Evolutionary conservation across 2,113 vertebrate genomes (phyloP).

Genomic region (Apteryx mantelli): DNA sequence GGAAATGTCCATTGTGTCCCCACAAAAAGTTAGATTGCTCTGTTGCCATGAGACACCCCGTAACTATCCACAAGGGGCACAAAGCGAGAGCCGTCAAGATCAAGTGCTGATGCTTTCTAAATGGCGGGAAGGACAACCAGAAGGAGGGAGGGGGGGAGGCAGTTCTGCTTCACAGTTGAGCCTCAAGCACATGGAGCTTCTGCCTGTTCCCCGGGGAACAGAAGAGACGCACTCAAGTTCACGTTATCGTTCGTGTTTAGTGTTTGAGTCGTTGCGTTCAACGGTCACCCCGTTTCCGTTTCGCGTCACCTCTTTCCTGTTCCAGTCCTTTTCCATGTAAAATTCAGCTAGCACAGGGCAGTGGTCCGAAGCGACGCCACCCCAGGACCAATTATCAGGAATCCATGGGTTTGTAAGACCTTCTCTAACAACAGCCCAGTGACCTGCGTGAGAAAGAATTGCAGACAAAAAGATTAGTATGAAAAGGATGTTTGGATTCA

Average conservation of each 20-base stretch:
- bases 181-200: not conserved
- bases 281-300: slow-evolving; percentile 77
- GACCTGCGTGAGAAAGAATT: slow-evolving; percentile 75
- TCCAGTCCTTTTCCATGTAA: slow-evolving; percentile 80
- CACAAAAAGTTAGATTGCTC: not conserved
- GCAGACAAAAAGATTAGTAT: not conserved
- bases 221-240: not conserved
- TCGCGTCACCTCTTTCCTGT: slow-evolving; percentile 78
- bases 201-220: not conserved
- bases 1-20: not conserved
- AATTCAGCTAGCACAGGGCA: slow-evolving; percentile 91
- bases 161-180: not conserved
- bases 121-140: not conserved
- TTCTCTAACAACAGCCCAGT: slow-evolving; percentile 89
- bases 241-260: slow-evolving; percentile 90
- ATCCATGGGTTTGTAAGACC: slow-evolving; percentile 97
- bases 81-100: slow-evolving; percentile 4
- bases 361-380: slow-evolving; percentile 91
- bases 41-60: not conserved
- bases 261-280: slow-evolving; percentile 79
- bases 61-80: not conserved
- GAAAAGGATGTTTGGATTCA: not conserved
- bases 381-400: slow-evolving; percentile 98
- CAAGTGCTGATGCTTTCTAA: slow-evolving; percentile 45
- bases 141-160: not conserved